These are phyloP conservation scores for Drosophila sechellia DNA, from an alignment of 1,140 invertebrate species.

Conservation along the genomic window DNA sequence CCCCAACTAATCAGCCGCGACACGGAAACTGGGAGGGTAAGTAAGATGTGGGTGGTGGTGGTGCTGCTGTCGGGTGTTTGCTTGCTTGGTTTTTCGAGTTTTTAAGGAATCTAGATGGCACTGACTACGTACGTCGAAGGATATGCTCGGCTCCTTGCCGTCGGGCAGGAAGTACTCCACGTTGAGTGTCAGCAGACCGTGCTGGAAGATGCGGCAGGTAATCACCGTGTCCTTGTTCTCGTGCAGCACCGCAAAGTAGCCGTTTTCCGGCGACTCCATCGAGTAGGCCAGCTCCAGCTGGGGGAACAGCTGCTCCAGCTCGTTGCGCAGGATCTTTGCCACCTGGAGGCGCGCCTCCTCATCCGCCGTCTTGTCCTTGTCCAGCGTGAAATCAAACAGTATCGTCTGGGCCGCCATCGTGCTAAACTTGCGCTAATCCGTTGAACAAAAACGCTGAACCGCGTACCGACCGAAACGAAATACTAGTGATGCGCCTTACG, in stretches of 20 bases:
- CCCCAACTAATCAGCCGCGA: slow-evolving; percentile 4
- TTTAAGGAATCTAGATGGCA: slow-evolving; percentile 1
- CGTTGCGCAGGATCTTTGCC: slow-evolving; percentile 88
- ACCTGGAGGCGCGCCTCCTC: slow-evolving; percentile 88
- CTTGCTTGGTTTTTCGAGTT: background rate
- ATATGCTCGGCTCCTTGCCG: slow-evolving; percentile 88
- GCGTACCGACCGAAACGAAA: slow-evolving; percentile 21
- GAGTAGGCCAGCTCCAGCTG: slow-evolving; percentile 87
- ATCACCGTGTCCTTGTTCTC: slow-evolving; percentile 89
- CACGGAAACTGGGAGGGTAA: background rate
- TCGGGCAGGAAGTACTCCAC: slow-evolving; percentile 92
- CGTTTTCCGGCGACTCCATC: slow-evolving; percentile 87
- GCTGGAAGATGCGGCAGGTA: slow-evolving; percentile 87
- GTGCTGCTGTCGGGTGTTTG: slow-evolving; percentile 1
- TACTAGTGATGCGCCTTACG: slow-evolving; percentile 6
- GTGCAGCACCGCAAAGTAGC: slow-evolving; percentile 88
- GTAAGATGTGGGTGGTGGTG: slow-evolving; percentile 12
- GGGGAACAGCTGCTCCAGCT: slow-evolving; percentile 89
- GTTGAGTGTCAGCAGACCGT: slow-evolving; percentile 91
- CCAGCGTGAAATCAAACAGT: slow-evolving; percentile 91
- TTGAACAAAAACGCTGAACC: slow-evolving; percentile 12
- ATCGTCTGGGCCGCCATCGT: slow-evolving; percentile 92
- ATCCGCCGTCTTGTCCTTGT: slow-evolving; percentile 88
- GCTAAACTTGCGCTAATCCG: slow-evolving; percentile 8
- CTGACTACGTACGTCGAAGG: slow-evolving; percentile 88